Conservation (phyloP, 2,888 invertebrate species). For the Drosophila pseudotalamancana region DNA sequence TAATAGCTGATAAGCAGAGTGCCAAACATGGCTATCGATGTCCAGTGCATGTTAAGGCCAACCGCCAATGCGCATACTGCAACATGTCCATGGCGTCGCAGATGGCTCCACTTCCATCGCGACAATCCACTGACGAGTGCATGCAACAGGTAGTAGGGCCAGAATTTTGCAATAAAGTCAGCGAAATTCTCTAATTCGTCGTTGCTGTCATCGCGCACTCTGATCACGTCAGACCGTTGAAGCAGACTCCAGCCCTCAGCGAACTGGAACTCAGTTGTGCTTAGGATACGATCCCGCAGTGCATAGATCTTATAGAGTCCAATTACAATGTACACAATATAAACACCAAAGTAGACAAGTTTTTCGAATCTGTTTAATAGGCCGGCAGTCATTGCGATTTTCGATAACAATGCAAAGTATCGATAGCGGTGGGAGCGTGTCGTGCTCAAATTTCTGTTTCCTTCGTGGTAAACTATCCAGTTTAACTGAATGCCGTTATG, state of each 20-base stretch:
- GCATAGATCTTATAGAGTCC: constrained; percentile 73
- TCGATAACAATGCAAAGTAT: constrained; percentile 24
- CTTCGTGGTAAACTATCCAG: background rate
- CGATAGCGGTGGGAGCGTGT: constrained; percentile 22
- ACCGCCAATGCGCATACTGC: constrained; percentile 71
- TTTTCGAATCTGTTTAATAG: constrained; percentile 71
- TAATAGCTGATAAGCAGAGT: constrained; percentile 75
- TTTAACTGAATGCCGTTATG: background rate
- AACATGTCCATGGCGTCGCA: constrained; percentile 62
- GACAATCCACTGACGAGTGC: constrained; percentile 56
- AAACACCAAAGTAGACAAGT: constrained; percentile 77
- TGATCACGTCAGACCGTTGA: constrained; percentile 40
- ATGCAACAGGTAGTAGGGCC: constrained; percentile 81
- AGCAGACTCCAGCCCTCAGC: constrained; percentile 77
- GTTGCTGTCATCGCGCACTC: constrained; percentile 80
- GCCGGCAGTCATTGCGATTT: constrained; percentile 44
- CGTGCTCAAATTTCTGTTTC: constrained; percentile 1
- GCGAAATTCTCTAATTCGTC: constrained; percentile 82
- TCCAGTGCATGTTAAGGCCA: constrained; percentile 51
- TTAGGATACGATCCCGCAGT: constrained; percentile 68
- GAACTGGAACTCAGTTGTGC: constrained; percentile 68
- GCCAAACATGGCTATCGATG: constrained; percentile 56
- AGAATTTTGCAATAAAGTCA: constrained; percentile 71
- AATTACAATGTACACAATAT: constrained; percentile 79
- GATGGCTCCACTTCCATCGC: constrained; percentile 49